Evolutionary conservation across 53 echinoderm and acorn worm species (phyloP), one percentile per base, ranked within the genome.

Genomic region (Astropecten irregularis): DNA sequence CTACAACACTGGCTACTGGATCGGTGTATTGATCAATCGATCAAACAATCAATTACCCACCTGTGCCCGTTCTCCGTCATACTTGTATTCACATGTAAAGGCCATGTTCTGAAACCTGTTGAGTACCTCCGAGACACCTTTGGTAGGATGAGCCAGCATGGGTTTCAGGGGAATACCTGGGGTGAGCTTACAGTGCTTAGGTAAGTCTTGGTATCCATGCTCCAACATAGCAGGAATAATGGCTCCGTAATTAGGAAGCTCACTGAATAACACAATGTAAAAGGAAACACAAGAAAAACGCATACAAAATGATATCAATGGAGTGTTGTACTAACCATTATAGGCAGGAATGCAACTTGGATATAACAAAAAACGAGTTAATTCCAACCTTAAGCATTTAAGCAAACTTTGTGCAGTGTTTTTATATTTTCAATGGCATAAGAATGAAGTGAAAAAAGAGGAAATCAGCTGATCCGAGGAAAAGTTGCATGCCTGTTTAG

Each of bases 91-190:
- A 67, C 96, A 94, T 5, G 93, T 92, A 51, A 96, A 96, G 27
- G 93, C 89, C 81, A 90, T 93, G 35, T 96, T 88, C 52, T 96
- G 93, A 62, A 96, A 96, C 20, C 96, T 54, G 59, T 93, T 86
- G 0, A 96, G 84, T 7, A 96, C 96, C 65, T 96, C 96, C 8
- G 89, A 89, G 20, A 96, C 93, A n/a, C 96, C 96, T 71, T 96
- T 96, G 71, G 96, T 96, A 58, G 96, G 96, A 48, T 96, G 93
- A 29, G 96, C 96, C 85, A 96, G 82, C 96, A 96, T 96, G 55
- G 96, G 96, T 32, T 96, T 96, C 22, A 96, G 89, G 18, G 96
- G 96, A 10, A 93, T 90, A 13, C 91, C 89, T 27, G 93, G 96
- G 36, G 96, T 96, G 32, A 96, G 82, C 58, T 91, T 91, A 60